Base-by-base conservation (phyloP, 2,797 vertebrate species). In the Characodon lateralis region DNA sequence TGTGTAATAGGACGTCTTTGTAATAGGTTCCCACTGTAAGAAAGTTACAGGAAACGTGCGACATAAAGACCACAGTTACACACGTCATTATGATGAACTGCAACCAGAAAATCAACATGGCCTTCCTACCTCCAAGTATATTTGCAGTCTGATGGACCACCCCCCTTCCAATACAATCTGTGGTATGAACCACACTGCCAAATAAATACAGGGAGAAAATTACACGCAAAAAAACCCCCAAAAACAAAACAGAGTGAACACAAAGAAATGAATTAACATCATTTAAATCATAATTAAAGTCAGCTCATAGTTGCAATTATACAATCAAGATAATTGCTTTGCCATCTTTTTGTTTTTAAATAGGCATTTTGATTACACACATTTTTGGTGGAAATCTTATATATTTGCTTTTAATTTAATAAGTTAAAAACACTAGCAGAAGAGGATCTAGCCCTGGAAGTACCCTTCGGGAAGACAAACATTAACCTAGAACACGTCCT, bases 61-160 rank as follows among this genome's bases (percentile, higher is more conserved):
- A 79, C 58, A 50, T 22, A 43, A 77, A 70, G 43, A 76, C 71
- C 7, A 70, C 2, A 75, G 74, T 6, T 3, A 18, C 16, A 53
- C 18, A 53, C 16, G 18, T 20, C 84, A 84, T 78, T 39, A 26
- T 61, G 79, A 58, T 61, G 79, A 58, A 82, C 75, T 72, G 74
- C 74, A 86, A 85, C 78, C 28, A 75, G 65, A 79, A 76, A 80
- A 77, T 65, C 63, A 71, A 78, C 50, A 87, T 82, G 65, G 56
- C 83, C 76, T 73, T 35, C 55, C 73, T 58, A 73, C 39, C 22
- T 80, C 72, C 70, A 73, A 71, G 78, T 83, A 48, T 22, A 43
- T 81, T 86, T 80, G 79, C 80, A 82, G 76, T 82, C 70, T 74
- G 61, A 74, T 55, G 48, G 74, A 81, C 9, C 2, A 41, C 53